Evolutionary conservation across 2,888 invertebrate genomes (phyloP), one percentile per base, ranked within the genome.

Genomic region (Dynastes tityus): DNA sequence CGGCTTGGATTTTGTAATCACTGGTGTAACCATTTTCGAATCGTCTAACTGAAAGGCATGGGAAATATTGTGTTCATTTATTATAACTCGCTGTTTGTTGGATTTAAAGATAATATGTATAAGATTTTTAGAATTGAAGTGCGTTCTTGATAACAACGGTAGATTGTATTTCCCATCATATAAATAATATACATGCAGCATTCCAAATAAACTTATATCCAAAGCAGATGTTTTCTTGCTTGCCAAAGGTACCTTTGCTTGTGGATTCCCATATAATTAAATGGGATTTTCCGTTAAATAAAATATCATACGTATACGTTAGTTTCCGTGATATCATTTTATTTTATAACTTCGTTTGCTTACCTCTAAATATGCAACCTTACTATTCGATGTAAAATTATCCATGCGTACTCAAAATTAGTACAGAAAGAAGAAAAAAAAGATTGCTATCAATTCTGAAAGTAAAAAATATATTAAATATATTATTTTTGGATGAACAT

Each of bases 11-110:
- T 22, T 51, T 8, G 27, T n/a, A 22, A n/a, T 5, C 9, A 6
- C 6, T 29, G 51, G 13, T 2, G 51, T 5, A 13, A 51, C 68
- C 68, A 68, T 68, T 22, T 51, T 68, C 6, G 51, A 51, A 4
- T 29, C 63, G 22, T 63, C 32, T 32, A 63, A 32, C 63, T 63
- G 63, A 63, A 63, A 63, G 63, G 11, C 11, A 32, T 63, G 32
- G 3, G 29, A 63, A 29, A 13, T 63, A 63, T 32, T 63, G 3
- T 13, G 63, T 32, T 63, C 32, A 32, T 63, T 27, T 32, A 32
- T 8, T 63, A 63, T 32, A 63, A 63, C 8, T 11, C 11, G 9
- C 63, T 8, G 22, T 58, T 16, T 27, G 63, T 32, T 37, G 32
- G 32, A 37, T 37, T 4, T 1, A 63, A 32, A 9, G 63, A 27